These are phyloP conservation scores for Chunga burmeisteri DNA, from an alignment of 2,113 vertebrate genomes.

Conservation along the genomic window DNA sequence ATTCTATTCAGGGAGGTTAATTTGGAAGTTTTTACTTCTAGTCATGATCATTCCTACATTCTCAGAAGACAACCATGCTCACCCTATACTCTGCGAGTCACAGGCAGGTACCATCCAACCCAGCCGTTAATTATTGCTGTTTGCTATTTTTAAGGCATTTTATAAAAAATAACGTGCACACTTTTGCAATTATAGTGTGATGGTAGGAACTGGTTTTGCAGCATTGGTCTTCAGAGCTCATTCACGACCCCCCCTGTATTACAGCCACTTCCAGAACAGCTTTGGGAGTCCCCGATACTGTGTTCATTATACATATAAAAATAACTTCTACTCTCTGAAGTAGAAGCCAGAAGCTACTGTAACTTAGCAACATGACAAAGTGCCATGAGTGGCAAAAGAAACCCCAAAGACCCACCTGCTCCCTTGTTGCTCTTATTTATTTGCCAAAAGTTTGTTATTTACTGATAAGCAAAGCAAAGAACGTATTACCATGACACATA, in stretches of 20 bases:
- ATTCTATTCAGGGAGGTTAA: not conserved
- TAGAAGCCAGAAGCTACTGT: constrained; percentile 36
- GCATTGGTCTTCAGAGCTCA: not conserved
- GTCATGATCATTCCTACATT: not conserved
- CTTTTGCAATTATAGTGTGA: not conserved
- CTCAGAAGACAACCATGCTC: not conserved
- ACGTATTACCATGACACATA: not conserved
- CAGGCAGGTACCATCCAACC: not conserved
- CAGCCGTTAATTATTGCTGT: not conserved
- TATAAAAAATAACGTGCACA: fast-evolving
- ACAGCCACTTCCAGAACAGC: not conserved
- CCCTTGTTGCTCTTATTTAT: constrained; percentile 45
- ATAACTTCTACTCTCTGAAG: constrained; percentile 41
- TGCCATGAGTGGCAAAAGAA: constrained; percentile 18
- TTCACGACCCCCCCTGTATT: not conserved
- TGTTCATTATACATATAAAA: constrained; percentile 49
- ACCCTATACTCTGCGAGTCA: not conserved
- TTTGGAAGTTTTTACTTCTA: not conserved
- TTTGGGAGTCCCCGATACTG: not conserved
- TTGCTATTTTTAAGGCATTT: not conserved
- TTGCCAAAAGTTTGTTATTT: constrained; percentile 66
- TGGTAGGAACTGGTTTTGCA: not conserved
- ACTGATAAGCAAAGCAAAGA: constrained; percentile 67
- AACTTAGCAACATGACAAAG: constrained; percentile 70
- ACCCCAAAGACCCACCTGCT: constrained; percentile 19